A percentile compares a stretch with the other conserved stretches of the same genome.
phyloP scores from a whole-genome alignment of 1,140 invertebrate species.

The Platyscapa corneri region DNA sequence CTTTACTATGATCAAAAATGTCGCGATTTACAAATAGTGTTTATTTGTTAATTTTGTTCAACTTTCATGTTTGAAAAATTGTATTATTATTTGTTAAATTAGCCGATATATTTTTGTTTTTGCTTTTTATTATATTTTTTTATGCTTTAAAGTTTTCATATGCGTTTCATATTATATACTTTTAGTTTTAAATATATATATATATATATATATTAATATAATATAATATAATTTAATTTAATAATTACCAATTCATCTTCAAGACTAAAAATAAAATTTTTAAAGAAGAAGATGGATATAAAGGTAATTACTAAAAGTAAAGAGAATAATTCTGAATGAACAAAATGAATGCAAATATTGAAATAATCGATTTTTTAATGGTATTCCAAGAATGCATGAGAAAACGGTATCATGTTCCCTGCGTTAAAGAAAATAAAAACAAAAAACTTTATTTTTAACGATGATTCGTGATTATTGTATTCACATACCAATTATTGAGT shows the following conservation, averaged over 20 bases:
- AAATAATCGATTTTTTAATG: slow-evolving; percentile 43
- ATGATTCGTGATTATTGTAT: slow-evolving; percentile 43
- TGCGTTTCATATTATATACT: slow-evolving; percentile 5
- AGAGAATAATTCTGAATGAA: slow-evolving; percentile 44
- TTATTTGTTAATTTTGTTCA: slow-evolving; percentile 40
- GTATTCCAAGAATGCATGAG: slow-evolving; percentile 50
- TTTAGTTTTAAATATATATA: slow-evolving; percentile 32
- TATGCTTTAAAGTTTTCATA: slow-evolving; percentile 37
- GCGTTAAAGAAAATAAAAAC: slow-evolving; percentile 40
- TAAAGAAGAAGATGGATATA: not conserved
- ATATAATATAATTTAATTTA: too few species aligned
- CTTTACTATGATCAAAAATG: slow-evolving; percentile 47
- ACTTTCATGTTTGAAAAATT: slow-evolving; percentile 1
- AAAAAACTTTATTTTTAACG: slow-evolving; percentile 37
- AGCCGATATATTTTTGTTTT: slow-evolving; percentile 33
- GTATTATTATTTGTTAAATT: slow-evolving; percentile 45
- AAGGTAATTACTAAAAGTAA: slow-evolving; percentile 35
- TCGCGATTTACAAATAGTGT: slow-evolving; percentile 46
- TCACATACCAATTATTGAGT: slow-evolving; percentile 32
- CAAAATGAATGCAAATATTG: slow-evolving; percentile 37
- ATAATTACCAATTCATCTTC: slow-evolving; percentile 33
- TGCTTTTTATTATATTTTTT: slow-evolving; percentile 44
- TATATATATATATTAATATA: too few species aligned
- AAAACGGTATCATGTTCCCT: slow-evolving; percentile 54
- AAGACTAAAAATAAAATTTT: slow-evolving; percentile 42